Base-by-base conservation (phyloP, 2,113 vertebrate genomes). In the Neogobius melanostomus region DNA sequence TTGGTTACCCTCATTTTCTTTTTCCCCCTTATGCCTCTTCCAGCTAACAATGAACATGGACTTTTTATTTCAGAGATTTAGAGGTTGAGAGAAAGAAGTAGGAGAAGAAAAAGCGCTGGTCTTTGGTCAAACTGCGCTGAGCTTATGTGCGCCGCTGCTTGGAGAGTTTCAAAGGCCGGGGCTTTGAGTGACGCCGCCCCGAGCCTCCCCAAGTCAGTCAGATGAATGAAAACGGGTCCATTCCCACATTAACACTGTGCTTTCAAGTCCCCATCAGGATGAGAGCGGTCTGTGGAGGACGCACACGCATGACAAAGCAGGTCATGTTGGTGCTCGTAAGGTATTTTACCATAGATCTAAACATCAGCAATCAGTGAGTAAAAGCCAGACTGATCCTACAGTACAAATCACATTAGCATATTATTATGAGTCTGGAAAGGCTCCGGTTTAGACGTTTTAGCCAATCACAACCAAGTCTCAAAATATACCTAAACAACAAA, bases 211-310 rank as follows among this genome's bases (percentile, higher is more conserved):
- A 90, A 88, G 89, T 91, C 85, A 83, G 84, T 72, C 82, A 88
- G 87, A 89, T 91, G 86, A 91, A 88, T 89, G 83, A 88, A 89
- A 90, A 82, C 83, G 75, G 78, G 80, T 88, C 80, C 85, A 87
- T 84, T 86, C 95, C 95, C 92, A 76, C 89, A 93, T 95, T 95
- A 96, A 95, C 95, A 94, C 92, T 94, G 91, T 93, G 92, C 94
- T 96, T 97, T 97, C 79, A 88, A 85, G 76, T 89, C 84, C 82
- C 88, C 83, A 90, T 90, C 87, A 81, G 71, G 77, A 79, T 89
- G 73, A 88, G 82, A 16, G n/a, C 17, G 16, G 52, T 16, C 8
- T 83, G 76, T 82, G 79, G 66, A 70, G 74, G 28, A 2, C 3
- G 4, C 28, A 4, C 28, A 36, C 4, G 28, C 28, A 36, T 36